Conservation (phyloP, 2,113 vertebrate genomes). For the Pipa parva region DNA sequence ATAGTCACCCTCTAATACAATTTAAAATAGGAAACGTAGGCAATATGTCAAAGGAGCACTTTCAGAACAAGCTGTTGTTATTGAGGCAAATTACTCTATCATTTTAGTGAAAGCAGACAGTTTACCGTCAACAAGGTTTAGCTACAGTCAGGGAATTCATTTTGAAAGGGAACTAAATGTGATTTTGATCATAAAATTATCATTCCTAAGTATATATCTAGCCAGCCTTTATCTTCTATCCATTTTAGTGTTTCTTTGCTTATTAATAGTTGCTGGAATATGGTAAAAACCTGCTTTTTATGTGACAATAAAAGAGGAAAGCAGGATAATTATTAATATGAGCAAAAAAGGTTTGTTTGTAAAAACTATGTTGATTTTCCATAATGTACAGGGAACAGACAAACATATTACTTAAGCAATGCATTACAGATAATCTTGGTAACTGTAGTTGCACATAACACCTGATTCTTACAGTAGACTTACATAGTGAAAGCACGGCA, state of each 20-base stretch:
- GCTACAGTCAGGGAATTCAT: background rate
- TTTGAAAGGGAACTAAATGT: background rate
- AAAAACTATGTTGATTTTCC: too few relatives aligned
- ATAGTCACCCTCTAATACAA: conserved; percentile 27
- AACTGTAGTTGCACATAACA: too few relatives aligned
- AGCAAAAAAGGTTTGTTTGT: too few relatives aligned
- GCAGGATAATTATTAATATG: too few relatives aligned
- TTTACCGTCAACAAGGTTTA: background rate
- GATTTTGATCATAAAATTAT: background rate
- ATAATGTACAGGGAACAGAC: too few relatives aligned
- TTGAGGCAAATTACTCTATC: background rate
- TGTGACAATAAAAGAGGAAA: too few relatives aligned
- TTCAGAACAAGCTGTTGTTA: background rate
- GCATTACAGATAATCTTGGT: too few relatives aligned
- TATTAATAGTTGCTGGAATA: background rate
- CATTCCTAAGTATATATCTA: background rate
- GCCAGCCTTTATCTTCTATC: background rate
- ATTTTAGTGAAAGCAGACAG: background rate
- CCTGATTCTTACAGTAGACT: too few relatives aligned
- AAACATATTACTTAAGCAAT: too few relatives aligned
- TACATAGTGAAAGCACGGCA: too few relatives aligned
- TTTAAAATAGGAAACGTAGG: background rate
- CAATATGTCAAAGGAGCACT: conserved; percentile 9
- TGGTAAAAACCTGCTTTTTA: background rate
- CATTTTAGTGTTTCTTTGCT: background rate